These are phyloP conservation scores for Lutjanus argentimaculatus DNA, from an alignment of 2,797 vertebrate species.

Conservation along the genomic window DNA sequence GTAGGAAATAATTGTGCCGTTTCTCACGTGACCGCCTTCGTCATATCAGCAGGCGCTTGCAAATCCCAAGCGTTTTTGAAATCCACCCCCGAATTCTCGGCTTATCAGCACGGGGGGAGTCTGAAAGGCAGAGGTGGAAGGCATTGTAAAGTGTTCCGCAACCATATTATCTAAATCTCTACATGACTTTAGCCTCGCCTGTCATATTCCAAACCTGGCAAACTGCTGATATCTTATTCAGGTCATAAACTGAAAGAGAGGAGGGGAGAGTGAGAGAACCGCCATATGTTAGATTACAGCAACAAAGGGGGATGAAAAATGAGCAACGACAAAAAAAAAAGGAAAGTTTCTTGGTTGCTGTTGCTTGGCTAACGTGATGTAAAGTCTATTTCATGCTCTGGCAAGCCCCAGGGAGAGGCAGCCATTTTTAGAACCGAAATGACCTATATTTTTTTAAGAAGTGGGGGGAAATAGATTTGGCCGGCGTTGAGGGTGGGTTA, in stretches of 20 bases:
- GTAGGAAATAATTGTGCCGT: conserved; percentile 65
- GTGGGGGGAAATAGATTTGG: conserved; percentile 60
- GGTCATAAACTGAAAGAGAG: conserved; percentile 69
- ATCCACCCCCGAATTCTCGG: conserved; percentile 57
- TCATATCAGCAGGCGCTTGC: conserved; percentile 52
- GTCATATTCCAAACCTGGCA: conserved; percentile 75
- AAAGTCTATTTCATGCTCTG: conserved; percentile 88
- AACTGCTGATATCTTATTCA: conserved; percentile 85
- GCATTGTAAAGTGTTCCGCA: conserved; percentile 66
- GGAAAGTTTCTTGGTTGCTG: conserved; percentile 66
- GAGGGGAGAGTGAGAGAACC: conserved; percentile 46
- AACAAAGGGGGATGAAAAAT: conserved; percentile 77
- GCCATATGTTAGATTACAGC: conserved; percentile 76
- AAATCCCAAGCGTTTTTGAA: conserved; percentile 63
- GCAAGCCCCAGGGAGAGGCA: conserved; percentile 72
- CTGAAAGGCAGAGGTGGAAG: conserved; percentile 77
- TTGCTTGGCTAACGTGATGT: conserved; percentile 80
- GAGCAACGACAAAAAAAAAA: conserved; percentile 51
- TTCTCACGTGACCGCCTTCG: conserved; percentile 64
- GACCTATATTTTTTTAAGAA: conserved; percentile 77
- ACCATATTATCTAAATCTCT: conserved; percentile 81
- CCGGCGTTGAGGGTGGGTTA: conserved; percentile 60
- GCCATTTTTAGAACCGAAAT: conserved; percentile 83
- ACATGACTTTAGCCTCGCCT: conserved; percentile 74
- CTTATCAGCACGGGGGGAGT: conserved; percentile 71